Evolutionary conservation across 2,888 invertebrate species (phyloP).

Genomic region (Griposia aprilina): DNA sequence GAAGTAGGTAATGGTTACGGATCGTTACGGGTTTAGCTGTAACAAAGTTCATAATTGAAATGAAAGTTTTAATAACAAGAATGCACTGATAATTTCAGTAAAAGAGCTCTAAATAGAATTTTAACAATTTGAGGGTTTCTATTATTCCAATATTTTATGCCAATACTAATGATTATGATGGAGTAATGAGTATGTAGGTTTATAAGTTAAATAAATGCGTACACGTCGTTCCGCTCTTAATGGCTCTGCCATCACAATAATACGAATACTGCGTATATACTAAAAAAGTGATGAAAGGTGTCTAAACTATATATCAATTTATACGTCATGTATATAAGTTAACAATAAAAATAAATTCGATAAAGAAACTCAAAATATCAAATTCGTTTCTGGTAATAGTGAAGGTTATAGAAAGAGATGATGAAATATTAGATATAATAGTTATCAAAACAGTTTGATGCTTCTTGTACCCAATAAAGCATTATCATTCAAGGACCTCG

Average conservation of each 20-base stretch:
- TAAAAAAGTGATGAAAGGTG: not conserved
- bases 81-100: not conserved
- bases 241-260: not conserved
- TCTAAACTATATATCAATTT: not conserved
- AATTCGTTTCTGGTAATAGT: not conserved
- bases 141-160: not conserved
- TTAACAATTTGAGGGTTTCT: not conserved
- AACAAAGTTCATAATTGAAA: not conserved
- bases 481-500: not conserved
- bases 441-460: not conserved
- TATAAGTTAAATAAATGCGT: conserved; percentile 2
- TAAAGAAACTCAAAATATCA: not conserved
- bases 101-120: not conserved
- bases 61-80: not conserved
- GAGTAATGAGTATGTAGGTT: conserved; percentile 1
- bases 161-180: not conserved
- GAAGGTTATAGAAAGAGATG: not conserved
- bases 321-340: no score
- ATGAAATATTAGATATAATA: not conserved
- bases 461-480: not conserved
- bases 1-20: not conserved
- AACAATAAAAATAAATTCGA: not conserved
- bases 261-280: not conserved
- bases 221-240: not conserved
- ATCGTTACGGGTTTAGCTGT: no score